phyloP scores from a whole-genome alignment of 1,140 invertebrate genomes.

The Spodoptera litura region DNA sequence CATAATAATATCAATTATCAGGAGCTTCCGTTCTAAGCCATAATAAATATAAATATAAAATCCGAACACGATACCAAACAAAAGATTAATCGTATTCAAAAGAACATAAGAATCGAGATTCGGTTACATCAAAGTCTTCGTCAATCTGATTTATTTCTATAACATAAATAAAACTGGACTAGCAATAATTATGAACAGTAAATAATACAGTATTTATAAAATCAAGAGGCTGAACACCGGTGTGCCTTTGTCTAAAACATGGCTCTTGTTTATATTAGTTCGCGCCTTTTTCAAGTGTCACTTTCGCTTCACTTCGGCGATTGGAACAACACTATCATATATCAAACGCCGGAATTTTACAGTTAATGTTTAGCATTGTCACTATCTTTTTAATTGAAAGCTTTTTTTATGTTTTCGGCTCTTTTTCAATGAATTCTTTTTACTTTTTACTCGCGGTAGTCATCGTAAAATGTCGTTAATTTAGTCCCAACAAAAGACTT shows the following conservation, averaged over 20 bases:
- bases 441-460: slow-evolving; percentile 78
- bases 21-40: too few species aligned
- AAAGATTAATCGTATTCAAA: background rate
- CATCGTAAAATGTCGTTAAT: slow-evolving; percentile 72
- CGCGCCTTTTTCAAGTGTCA: slow-evolving; percentile 85
- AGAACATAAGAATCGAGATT: background rate
- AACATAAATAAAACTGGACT: slow-evolving; percentile 24
- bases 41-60: too few species aligned
- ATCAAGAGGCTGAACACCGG: slow-evolving; percentile 56
- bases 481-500: slow-evolving; percentile 78
- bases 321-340: slow-evolving; percentile 84
- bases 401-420: slow-evolving; percentile 77
- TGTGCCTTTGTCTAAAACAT: slow-evolving; percentile 70
- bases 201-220: slow-evolving; percentile 43
- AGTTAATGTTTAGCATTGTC: slow-evolving; percentile 71
- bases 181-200: slow-evolving; percentile 37
- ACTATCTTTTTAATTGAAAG: slow-evolving; percentile 82
- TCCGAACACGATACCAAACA: too few species aligned
- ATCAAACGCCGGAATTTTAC: slow-evolving; percentile 78
- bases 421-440: slow-evolving; percentile 50
- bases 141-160: slow-evolving; percentile 24
- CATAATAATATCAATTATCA: too few species aligned
- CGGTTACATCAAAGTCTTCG: slow-evolving; percentile 31
- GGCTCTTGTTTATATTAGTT: slow-evolving; percentile 81
- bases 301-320: slow-evolving; percentile 80